Conservation (phyloP, 2,113 vertebrate species). For the Amia ocellicauda region DNA sequence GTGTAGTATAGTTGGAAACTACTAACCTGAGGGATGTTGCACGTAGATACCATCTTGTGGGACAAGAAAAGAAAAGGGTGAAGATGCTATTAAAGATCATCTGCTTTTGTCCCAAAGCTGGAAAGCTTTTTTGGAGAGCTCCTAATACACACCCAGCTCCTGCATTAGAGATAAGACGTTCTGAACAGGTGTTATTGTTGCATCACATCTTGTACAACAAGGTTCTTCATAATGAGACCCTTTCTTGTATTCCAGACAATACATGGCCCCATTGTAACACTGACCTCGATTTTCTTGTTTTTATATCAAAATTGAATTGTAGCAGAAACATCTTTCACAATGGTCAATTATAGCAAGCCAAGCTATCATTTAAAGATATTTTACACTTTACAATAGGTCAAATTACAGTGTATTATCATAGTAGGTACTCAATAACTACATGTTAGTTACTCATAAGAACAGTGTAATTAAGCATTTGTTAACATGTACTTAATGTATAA, state of each 20-base stretch:
- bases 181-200: background rate
- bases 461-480: too few species aligned
- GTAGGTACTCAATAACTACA: too few species aligned
- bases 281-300: background rate
- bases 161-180: background rate
- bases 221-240: background rate
- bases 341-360: background rate
- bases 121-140: conserved; percentile 6
- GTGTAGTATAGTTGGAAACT: conserved; percentile 1
- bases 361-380: too few species aligned
- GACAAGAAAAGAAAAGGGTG: background rate
- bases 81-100: background rate
- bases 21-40: background rate
- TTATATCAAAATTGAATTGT: conserved; percentile 11
- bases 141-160: background rate
- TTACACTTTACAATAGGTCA: too few species aligned
- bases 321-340: background rate
- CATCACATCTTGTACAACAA: background rate
- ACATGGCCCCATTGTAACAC: background rate
- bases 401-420: too few species aligned
- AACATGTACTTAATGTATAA: too few species aligned
- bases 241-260: background rate
- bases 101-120: conserved; percentile 5
- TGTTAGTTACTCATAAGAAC: too few species aligned
- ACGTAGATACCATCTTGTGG: conserved; percentile 3